Conservation (phyloP, 2,797 vertebrate species). For the Rhabdophis nuchalis region DNA sequence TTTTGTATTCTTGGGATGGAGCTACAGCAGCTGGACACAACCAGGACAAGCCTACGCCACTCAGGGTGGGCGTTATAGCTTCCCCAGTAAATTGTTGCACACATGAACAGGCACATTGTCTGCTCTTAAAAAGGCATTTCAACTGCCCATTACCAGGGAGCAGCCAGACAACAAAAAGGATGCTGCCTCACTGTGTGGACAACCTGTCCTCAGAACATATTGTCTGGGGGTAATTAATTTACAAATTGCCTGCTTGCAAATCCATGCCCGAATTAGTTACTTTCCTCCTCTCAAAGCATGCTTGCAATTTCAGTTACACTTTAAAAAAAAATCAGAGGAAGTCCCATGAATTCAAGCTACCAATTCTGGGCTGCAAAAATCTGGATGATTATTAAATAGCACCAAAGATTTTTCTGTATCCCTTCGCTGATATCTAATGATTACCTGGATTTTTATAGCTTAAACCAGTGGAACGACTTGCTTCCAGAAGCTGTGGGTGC, state of each 20-base stretch:
- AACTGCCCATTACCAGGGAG: constrained; percentile 75
- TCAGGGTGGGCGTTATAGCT: constrained; percentile 69
- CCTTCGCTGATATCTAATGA: not conserved
- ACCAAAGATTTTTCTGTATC: not conserved
- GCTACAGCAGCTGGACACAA: constrained; percentile 68
- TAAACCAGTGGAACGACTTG: not conserved
- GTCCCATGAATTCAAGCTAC: constrained; percentile 26
- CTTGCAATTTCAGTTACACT: constrained; percentile 44
- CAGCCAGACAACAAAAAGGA: constrained; percentile 58
- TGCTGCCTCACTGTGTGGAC: constrained; percentile 41
- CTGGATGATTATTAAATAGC: not conserved
- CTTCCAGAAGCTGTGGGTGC: not conserved
- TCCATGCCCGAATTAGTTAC: constrained; percentile 47
- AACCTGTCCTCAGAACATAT: constrained; percentile 67
- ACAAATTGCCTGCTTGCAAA: constrained; percentile 72
- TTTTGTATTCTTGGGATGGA: constrained; percentile 70
- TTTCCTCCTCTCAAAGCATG: constrained; percentile 40
- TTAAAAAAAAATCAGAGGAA: constrained; percentile 19
- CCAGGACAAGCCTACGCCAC: constrained; percentile 74
- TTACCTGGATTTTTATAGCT: not conserved
- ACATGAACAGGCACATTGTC: constrained; percentile 80
- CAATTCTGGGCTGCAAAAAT: not conserved
- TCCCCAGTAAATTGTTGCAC: constrained; percentile 71
- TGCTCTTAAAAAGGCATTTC: constrained; percentile 71
- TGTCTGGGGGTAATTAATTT: constrained; percentile 71